A percentile compares a stretch with the other conserved stretches of the same genome.
phyloP scores from a whole-genome alignment of 1,140 invertebrate species.

The Spodoptera litura region DNA sequence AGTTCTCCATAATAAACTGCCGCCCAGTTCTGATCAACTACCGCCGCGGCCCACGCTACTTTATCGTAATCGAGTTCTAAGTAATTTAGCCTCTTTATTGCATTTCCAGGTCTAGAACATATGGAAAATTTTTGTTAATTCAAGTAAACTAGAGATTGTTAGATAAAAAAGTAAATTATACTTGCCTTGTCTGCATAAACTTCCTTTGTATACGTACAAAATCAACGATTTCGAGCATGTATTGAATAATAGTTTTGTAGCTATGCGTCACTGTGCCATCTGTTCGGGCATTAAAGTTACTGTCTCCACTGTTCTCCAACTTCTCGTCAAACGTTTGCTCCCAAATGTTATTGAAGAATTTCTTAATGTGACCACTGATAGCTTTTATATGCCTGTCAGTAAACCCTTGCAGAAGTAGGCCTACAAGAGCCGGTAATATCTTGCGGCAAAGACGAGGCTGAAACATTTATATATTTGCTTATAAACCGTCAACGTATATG shows the following conservation, averaged over 20 bases:
- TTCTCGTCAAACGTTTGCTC: constrained; percentile 62
- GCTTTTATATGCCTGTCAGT: constrained; percentile 60
- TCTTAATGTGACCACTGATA: constrained; percentile 70
- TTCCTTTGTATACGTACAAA: constrained; percentile 72
- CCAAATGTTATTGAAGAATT: constrained; percentile 72
- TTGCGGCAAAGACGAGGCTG: constrained; percentile 68
- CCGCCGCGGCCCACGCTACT: constrained; percentile 75
- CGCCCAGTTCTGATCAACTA: constrained; percentile 68
- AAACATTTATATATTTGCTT: constrained; percentile 45
- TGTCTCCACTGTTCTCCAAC: constrained; percentile 56
- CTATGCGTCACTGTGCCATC: constrained; percentile 57
- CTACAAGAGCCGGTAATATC: constrained; percentile 74
- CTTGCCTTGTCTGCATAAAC: constrained; percentile 66
- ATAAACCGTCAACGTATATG: not conserved
- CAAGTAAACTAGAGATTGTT: not conserved
- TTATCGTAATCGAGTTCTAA: constrained; percentile 73
- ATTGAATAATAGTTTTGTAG: constrained; percentile 73
- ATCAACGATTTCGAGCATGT: constrained; percentile 71
- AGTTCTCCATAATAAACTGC: constrained; percentile 82
- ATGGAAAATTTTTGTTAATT: not conserved
- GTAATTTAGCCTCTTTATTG: constrained; percentile 61
- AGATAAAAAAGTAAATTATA: constrained; percentile 18
- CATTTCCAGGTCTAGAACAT: constrained; percentile 44
- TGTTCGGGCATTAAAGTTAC: constrained; percentile 32
- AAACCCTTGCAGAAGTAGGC: constrained; percentile 68